These are phyloP conservation scores for Tringa solitaria DNA, from an alignment of 2,113 vertebrate species.

Conservation along the genomic window DNA sequence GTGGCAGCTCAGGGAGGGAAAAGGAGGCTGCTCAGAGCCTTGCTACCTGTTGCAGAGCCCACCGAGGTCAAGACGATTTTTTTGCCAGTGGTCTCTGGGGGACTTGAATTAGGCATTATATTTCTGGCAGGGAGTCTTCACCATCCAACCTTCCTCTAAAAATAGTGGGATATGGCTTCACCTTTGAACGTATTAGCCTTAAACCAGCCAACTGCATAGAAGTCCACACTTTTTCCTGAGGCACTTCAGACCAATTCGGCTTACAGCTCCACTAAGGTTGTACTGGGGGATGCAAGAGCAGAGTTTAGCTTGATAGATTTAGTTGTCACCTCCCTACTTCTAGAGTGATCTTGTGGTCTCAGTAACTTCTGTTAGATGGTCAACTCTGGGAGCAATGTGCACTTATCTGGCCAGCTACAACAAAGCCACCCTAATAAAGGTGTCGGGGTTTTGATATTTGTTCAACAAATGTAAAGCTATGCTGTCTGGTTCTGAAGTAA, in stretches of 20 bases:
- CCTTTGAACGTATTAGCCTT: neutral
- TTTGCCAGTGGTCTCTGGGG: neutral
- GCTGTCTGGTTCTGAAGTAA: neutral
- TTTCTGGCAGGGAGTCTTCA: neutral
- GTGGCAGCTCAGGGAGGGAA: neutral
- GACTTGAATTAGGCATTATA: neutral
- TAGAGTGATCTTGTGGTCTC: neutral
- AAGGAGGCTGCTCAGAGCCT: fast-evolving
- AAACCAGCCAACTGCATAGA: fast-evolving
- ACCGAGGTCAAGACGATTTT: neutral
- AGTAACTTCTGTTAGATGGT: neutral
- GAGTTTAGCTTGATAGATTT: neutral
- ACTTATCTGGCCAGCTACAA: neutral
- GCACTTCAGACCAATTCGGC: neutral
- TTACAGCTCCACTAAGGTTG: neutral
- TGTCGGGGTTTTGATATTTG: fast-evolving
- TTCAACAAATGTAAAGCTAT: neutral
- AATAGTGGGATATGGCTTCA: neutral
- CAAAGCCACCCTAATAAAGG: neutral
- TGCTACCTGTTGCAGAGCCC: neutral
- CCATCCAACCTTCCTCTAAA: neutral
- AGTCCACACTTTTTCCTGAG: neutral
- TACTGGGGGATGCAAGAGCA: neutral
- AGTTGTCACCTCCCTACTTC: neutral
- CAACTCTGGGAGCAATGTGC: fast-evolving